Conservation (phyloP, 2,797 vertebrate genomes). For the Myotis vivesi region DNA sequence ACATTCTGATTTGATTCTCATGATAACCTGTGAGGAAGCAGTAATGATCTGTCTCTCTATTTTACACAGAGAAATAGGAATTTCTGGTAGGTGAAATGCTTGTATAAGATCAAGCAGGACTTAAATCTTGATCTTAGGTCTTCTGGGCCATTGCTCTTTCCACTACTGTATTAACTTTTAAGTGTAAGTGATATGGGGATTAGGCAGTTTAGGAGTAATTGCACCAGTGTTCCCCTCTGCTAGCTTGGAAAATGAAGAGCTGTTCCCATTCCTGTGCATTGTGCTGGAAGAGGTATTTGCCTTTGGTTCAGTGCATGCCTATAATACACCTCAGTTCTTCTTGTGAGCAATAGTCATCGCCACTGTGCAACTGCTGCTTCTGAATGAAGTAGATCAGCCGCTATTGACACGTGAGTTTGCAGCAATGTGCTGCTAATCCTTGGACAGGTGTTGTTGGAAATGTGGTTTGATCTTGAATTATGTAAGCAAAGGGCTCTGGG, state of each 20-base stretch:
- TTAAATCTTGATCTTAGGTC: slow-evolving; percentile 31
- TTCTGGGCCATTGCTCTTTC: not conserved
- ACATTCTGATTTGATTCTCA: not conserved
- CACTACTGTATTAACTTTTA: slow-evolving; percentile 40
- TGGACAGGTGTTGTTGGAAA: not conserved
- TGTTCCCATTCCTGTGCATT: slow-evolving; percentile 29
- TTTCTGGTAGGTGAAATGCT: slow-evolving; percentile 38
- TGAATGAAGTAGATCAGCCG: not conserved
- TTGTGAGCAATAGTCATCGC: not conserved
- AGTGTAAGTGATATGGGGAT: slow-evolving; percentile 43
- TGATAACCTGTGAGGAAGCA: not conserved
- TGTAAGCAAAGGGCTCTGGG: not conserved
- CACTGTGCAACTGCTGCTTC: not conserved
- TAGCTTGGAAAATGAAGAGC: slow-evolving; percentile 62
- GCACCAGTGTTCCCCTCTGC: slow-evolving; percentile 52
- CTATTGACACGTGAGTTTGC: not conserved
- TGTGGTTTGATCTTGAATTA: not conserved
- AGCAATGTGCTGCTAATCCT: not conserved
- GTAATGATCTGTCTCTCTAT: not conserved
- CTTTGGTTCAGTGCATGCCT: slow-evolving; percentile 12
- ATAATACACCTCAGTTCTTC: not conserved
- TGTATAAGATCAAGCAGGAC: not conserved
- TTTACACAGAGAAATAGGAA: slow-evolving; percentile 36
- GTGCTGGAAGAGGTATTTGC: slow-evolving; percentile 44
- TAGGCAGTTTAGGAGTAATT: slow-evolving; percentile 47